Conservation (phyloP, 1,140 invertebrate genomes). For the Drosophila sulfurigaster region DNA sequence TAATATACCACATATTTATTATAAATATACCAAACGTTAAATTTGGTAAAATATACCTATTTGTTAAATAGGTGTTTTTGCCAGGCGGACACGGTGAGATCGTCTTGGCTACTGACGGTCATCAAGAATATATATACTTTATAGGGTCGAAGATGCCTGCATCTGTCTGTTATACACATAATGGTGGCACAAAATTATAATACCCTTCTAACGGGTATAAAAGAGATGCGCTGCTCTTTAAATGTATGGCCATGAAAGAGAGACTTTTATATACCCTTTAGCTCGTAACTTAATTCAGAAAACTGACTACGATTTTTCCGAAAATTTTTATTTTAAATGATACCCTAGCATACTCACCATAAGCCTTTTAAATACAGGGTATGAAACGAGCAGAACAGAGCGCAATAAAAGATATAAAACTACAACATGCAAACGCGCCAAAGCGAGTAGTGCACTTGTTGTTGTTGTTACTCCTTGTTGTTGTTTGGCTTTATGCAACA, state of each 20-base stretch:
- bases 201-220: not conserved
- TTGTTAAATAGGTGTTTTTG: too few species aligned
- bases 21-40: too few species aligned
- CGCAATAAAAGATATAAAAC: slow-evolving; percentile 51
- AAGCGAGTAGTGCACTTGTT: slow-evolving; percentile 64
- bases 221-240: slow-evolving; percentile 2
- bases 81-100: too few species aligned
- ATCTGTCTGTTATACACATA: too few species aligned
- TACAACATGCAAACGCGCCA: slow-evolving; percentile 65
- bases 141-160: too few species aligned
- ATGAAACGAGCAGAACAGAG: slow-evolving; percentile 46
- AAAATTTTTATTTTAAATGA: too few species aligned
- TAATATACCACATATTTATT: too few species aligned
- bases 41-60: too few species aligned
- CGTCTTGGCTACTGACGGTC: too few species aligned
- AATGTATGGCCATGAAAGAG: not conserved
- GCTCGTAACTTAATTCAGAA: not conserved
- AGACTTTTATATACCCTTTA: slow-evolving; percentile 1
- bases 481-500: slow-evolving; percentile 49
- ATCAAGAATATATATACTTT: too few species aligned
- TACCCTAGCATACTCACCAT: not conserved
- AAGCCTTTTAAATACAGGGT: not conserved
- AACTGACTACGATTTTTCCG: too few species aligned
- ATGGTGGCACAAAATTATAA: too few species aligned
- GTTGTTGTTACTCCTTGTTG: slow-evolving; percentile 33